phyloP scores from a whole-genome alignment of 2,888 invertebrate species.

The Caenorhabditis virilis region DNA sequence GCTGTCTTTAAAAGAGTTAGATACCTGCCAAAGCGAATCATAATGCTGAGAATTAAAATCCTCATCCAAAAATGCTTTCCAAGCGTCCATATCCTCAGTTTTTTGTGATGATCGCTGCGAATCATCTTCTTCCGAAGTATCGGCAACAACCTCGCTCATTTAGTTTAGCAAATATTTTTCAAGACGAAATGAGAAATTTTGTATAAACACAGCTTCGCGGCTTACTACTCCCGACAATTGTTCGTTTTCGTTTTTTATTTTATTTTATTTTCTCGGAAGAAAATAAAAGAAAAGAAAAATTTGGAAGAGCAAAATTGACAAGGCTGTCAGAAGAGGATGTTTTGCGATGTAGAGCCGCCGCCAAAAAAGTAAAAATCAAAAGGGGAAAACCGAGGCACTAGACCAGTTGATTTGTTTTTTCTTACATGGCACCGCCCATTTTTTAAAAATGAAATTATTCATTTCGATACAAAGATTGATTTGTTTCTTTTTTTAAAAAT shows the following conservation, averaged over 20 bases:
- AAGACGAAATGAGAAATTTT: neutral
- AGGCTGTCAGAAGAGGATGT: no score
- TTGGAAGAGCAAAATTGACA: no score
- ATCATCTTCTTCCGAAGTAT: neutral
- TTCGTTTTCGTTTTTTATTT: neutral
- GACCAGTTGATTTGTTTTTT: no score
- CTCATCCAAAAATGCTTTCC: constrained; percentile 29
- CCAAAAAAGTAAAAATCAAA: no score
- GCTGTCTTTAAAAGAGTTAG: neutral
- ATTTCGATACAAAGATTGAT: no score
- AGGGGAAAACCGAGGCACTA: no score
- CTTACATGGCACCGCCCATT: no score
- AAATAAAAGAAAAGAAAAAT: no score
- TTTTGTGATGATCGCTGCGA: neutral
- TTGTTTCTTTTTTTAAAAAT: no score
- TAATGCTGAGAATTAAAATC: constrained; percentile 31
- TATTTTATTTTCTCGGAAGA: no score
- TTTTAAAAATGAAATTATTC: no score
- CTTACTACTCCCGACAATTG: neutral
- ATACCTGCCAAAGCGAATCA: constrained; percentile 34
- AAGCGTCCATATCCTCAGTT: constrained; percentile 17
- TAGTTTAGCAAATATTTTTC: neutral
- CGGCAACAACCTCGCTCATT: neutral
- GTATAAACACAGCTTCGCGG: neutral
- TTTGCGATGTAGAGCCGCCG: no score